phyloP scores from a whole-genome alignment of 1,140 invertebrate genomes.

The Drosophila oshimai region DNA sequence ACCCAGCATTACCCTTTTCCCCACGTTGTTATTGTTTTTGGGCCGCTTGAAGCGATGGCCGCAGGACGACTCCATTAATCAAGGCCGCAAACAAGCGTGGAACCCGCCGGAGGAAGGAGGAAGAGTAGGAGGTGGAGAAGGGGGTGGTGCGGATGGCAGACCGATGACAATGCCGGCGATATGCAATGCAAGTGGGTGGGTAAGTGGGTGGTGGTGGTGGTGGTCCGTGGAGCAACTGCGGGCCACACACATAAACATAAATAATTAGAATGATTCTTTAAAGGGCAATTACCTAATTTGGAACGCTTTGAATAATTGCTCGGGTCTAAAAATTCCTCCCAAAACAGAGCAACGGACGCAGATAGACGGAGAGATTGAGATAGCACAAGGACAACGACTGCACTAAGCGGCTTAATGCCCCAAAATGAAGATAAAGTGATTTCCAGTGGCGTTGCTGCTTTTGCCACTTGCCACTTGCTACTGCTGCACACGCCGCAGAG shows the following conservation, averaged over 20 bases:
- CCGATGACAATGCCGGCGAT: slow-evolving; percentile 47
- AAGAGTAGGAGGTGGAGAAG: background rate
- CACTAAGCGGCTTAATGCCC: slow-evolving; percentile 75
- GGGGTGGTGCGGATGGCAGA: slow-evolving; percentile 2
- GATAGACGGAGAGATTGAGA: background rate
- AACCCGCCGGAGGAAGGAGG: background rate
- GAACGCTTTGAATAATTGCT: slow-evolving; percentile 77
- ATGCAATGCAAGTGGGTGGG: slow-evolving; percentile 43
- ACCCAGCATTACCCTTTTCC: background rate
- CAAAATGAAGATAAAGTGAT: slow-evolving; percentile 75
- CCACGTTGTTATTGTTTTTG: slow-evolving; percentile 3
- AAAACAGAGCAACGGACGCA: background rate
- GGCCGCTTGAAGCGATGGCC: slow-evolving; percentile 39
- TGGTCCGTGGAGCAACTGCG: background rate
- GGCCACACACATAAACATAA: slow-evolving; percentile 63
- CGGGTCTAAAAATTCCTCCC: slow-evolving; percentile 4
- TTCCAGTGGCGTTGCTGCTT: slow-evolving; percentile 21
- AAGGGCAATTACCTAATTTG: slow-evolving; percentile 81
- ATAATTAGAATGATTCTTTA: slow-evolving; percentile 81
- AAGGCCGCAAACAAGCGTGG: slow-evolving; percentile 74
- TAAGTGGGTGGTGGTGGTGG: background rate
- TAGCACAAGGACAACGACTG: slow-evolving; percentile 33
- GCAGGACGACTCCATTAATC: slow-evolving; percentile 78
- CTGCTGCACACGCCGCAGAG: slow-evolving; percentile 47
- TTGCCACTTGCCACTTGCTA: background rate